These are phyloP conservation scores for Trinorchestia longiramus DNA, from an alignment of 1,140 invertebrate genomes.

Conservation along the genomic window DNA sequence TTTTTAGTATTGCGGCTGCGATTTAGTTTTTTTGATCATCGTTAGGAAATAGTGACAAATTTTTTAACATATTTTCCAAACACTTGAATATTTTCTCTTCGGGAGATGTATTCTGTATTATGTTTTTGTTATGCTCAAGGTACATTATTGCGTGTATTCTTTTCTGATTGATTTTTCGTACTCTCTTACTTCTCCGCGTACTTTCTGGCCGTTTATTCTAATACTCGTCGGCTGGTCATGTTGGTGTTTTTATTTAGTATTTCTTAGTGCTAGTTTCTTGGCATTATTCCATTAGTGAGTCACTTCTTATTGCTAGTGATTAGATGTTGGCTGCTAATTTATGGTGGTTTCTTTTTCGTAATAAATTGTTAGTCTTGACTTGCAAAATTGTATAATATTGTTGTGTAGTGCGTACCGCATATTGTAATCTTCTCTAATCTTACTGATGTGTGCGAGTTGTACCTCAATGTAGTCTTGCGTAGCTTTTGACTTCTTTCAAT, in stretches of 20 bases:
- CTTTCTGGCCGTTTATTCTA: background rate
- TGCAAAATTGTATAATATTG: background rate
- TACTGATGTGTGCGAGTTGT: background rate
- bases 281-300: background rate
- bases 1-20: background rate
- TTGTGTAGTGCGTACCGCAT: background rate
- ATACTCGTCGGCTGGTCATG: background rate
- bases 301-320: background rate
- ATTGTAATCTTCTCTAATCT: background rate
- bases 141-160: background rate
- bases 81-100: background rate
- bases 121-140: background rate
- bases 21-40: background rate
- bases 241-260: background rate
- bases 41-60: background rate
- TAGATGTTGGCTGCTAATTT: background rate
- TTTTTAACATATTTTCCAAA: background rate
- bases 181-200: background rate
- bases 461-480: background rate
- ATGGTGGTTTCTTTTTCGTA: background rate
- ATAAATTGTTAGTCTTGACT: background rate
- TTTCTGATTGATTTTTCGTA: background rate
- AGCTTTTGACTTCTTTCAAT: background rate
- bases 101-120: background rate
- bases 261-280: background rate